Evolutionary conservation across 2,113 vertebrate genomes (phyloP).

Genomic region (Hyaena hyaena): DNA sequence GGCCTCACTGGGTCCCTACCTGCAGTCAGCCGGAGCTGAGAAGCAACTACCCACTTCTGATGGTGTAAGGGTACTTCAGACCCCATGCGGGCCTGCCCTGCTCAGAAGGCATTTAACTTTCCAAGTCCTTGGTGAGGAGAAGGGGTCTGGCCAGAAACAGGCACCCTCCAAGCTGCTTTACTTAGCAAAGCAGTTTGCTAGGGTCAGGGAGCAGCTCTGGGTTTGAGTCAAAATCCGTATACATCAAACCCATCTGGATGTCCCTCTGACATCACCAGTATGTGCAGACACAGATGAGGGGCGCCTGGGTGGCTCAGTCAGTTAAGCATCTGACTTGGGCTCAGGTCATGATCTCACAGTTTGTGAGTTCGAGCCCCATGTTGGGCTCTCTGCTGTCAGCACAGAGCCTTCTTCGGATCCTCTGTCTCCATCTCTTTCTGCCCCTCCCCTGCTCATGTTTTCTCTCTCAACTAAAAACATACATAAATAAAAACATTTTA

Average conservation of each 20-base stretch:
- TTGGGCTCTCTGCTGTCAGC: too few relatives aligned
- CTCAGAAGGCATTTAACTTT: not conserved
- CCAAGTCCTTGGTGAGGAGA: not conserved
- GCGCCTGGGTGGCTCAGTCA: too few relatives aligned
- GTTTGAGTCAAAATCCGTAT: not conserved
- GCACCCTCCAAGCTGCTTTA: fast-evolving
- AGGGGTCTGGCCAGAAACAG: not conserved
- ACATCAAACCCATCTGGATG: not conserved
- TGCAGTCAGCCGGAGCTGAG: not conserved
- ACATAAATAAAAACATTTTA: too few relatives aligned
- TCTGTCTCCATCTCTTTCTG: too few relatives aligned
- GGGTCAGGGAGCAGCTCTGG: not conserved
- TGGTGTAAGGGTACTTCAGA: fast-evolving
- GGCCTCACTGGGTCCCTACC: fast-evolving
- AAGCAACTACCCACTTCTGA: not conserved
- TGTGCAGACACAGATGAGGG: not conserved
- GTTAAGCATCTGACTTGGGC: too few relatives aligned
- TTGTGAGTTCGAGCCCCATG: too few relatives aligned
- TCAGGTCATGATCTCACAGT: too few relatives aligned
- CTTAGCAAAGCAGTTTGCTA: not conserved
- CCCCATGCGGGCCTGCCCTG: not conserved
- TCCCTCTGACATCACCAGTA: not conserved
- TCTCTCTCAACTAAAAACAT: too few relatives aligned
- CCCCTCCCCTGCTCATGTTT: too few relatives aligned
- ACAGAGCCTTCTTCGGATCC: too few relatives aligned